These are phyloP conservation scores for Trichomalopsis sarcophagae DNA, from an alignment of 1,140 invertebrate species.

Conservation along the genomic window DNA sequence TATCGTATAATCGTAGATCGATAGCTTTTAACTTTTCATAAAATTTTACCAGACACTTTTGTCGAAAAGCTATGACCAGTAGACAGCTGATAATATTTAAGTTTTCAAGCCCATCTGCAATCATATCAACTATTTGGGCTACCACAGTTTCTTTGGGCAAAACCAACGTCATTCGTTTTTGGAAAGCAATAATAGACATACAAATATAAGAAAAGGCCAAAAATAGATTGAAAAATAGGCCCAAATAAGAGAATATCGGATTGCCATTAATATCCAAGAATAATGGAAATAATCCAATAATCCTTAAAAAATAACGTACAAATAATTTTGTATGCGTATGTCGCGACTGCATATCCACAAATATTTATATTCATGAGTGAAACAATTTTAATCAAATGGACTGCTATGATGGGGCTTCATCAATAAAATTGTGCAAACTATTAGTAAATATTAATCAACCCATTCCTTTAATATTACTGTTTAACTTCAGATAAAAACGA, in stretches of 20 bases:
- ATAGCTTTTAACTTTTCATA: neutral
- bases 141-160: slow-evolving; percentile 25
- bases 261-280: neutral
- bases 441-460: neutral
- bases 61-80: slow-evolving; percentile 9
- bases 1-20: neutral
- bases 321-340: neutral
- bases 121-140: slow-evolving; percentile 6
- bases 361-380: no score
- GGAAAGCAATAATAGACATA: neutral
- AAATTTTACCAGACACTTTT: neutral
- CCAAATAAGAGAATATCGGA: slow-evolving; percentile 1
- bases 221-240: neutral
- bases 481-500: neutral
- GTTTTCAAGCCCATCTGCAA: neutral
- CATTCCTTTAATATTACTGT: neutral
- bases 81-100: neutral
- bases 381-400: no score
- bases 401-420: no score
- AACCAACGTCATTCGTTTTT: neutral
- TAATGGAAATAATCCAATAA: slow-evolving; percentile 39
- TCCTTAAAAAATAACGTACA: slow-evolving; percentile 28
- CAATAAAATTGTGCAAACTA: neutral
- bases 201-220: neutral
- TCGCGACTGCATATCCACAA: neutral